Evolutionary conservation across 2,888 invertebrate genomes (phyloP).

Genomic region (Acanthopleura granulata): DNA sequence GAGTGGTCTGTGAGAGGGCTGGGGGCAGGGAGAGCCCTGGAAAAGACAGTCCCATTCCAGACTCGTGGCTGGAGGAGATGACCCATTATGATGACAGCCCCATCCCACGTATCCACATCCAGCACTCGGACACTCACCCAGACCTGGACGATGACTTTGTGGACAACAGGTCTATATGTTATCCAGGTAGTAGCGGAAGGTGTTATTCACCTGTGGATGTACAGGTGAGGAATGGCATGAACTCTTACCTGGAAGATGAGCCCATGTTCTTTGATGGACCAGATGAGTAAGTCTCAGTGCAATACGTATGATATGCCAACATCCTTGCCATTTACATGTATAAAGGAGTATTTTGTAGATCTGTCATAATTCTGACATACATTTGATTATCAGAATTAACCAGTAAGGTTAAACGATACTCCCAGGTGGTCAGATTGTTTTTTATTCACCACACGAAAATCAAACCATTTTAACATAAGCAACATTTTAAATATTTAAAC

Average conservation of each 20-base stretch:
- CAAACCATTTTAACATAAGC: no score
- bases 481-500: no score
- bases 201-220: not conserved
- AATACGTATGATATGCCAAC: no score
- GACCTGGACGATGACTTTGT: conserved; percentile 13
- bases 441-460: no score
- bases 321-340: no score
- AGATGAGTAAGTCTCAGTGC: not conserved
- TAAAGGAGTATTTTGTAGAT: no score
- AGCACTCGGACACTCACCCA: not conserved
- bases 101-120: not conserved
- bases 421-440: no score
- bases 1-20: not conserved
- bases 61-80: not conserved
- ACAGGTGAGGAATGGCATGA: not conserved
- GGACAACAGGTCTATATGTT: not conserved
- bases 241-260: conserved; percentile 17
- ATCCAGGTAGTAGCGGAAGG: not conserved
- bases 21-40: not conserved
- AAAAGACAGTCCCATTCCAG: not conserved
- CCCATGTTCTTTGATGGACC: conserved; percentile 11
- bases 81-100: not conserved
- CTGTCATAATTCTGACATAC: no score
- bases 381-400: no score
- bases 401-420: no score